Conservation (phyloP, 2,888 invertebrate species). For the Drosophila setosimentum region DNA sequence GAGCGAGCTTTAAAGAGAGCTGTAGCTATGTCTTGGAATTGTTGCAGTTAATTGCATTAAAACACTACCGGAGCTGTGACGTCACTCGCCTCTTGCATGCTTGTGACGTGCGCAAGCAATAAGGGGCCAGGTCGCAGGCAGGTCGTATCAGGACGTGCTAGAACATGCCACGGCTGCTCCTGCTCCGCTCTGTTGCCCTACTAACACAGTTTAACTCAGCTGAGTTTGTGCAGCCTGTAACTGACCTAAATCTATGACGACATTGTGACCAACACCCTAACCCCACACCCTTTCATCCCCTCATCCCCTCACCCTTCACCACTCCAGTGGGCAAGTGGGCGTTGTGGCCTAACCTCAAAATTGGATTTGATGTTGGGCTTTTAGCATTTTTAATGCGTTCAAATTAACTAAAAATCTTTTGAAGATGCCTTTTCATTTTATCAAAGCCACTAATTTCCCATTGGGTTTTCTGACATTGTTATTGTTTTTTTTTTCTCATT, state of each 20-base stretch:
- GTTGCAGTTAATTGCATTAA: slow-evolving; percentile 62
- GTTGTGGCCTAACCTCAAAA: slow-evolving; percentile 13
- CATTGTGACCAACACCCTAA: slow-evolving; percentile 25
- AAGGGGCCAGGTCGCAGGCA: slow-evolving; percentile 47
- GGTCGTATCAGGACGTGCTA: slow-evolving; percentile 11
- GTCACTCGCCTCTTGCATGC: slow-evolving; percentile 53
- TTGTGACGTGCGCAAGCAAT: slow-evolving; percentile 63
- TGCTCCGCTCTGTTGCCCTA: slow-evolving; percentile 51
- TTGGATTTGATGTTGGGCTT: slow-evolving; percentile 25
- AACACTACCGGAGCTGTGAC: slow-evolving; percentile 53
- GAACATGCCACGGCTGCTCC: background rate
- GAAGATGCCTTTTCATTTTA: background rate
- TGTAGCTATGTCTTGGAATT: slow-evolving; percentile 28
- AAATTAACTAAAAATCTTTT: slow-evolving; percentile 44
- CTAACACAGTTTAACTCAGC: slow-evolving; percentile 71
- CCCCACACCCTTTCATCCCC: background rate
- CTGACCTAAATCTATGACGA: slow-evolving; percentile 71
- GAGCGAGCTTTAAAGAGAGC: slow-evolving; percentile 50
- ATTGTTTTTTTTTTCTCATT: slow-evolving; percentile 11
- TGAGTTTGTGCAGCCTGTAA: slow-evolving; percentile 44
- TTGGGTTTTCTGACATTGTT: slow-evolving; percentile 13
- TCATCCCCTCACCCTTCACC: background rate
- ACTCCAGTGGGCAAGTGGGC: slow-evolving; percentile 2
- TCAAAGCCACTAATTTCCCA: slow-evolving; percentile 44
- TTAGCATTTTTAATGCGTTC: slow-evolving; percentile 20